Evolutionary conservation across 1,140 invertebrate species (phyloP), one percentile per base, ranked within the genome.

Genomic region (Proales similis): DNA sequence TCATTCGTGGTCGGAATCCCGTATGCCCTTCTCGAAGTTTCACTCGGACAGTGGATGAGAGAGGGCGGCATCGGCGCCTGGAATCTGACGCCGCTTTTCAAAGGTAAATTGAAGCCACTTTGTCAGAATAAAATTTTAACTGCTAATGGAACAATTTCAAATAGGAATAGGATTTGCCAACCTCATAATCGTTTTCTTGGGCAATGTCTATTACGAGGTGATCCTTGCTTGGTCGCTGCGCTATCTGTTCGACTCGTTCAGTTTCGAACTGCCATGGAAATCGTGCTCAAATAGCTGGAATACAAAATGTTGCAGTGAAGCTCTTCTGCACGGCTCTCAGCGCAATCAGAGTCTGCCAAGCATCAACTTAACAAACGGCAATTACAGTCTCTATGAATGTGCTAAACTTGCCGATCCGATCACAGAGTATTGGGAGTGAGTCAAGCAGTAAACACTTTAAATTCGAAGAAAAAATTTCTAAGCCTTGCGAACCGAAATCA

Each of bases 61-160:
- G 90, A 95, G 64, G 94, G 93, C 12, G 92, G 92, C 17, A 78
- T 98, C 4, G 89, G 90, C 1, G 90, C 96, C 2, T 97, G 96
- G 79, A 92, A 92, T 78, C 92, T 98, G 69, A 89, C 90, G 14
- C 94, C 93, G 0, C 86, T 97, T 62, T 98, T 97, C 72, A 84
- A 82, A 82, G 86, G 85, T 85, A 68, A 70, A 63, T 17, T 47
- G 30, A 20, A 47, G 46, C 14, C 19, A 14, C 22, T n/a, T 49
- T 49, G 38, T 32, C 38, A 14, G 38, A 32, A 27, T 20, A 12
- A 9, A 27, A 53, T 27, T 24, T 36, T 53, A 36, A 36, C 42
- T 7, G 29, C 4, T 5, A 36, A 39, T 53, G 38, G n/a, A n/a
- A n/a, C 33, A 39, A 27, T 53, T 33, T 53, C 30, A 12, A 27